Base-by-base conservation (phyloP, 2,888 invertebrate species). In the Drosophila nigricruria region DNA sequence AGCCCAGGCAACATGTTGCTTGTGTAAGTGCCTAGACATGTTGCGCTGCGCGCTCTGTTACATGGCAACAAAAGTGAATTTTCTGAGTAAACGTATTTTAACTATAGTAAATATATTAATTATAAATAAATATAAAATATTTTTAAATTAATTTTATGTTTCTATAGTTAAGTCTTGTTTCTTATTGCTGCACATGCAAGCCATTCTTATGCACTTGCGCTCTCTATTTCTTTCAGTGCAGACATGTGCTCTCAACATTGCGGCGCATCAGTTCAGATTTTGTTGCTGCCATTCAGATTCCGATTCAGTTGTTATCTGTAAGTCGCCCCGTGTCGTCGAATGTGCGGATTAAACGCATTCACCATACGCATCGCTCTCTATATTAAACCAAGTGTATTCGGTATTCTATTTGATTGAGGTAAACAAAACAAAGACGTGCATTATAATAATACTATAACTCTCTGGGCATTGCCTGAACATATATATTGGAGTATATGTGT, bases 301-400 rank as follows among this genome's bases (percentile, higher is more conserved):
- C 83, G 88, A 80, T 77, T 79, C 89, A 84, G 88, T 84, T 84
- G 85, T 89, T 89, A 87, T 84, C 89, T 89, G 89, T 89, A 88
- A 77, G 70, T 88, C 85, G 89, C 69, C 70, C 53, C 79, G 71
- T 73, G 63, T 73, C 56, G 85, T 73, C 82, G 47, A 42, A 49
- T 70, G 66, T 60, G 65, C 71, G 76, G 80, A 56, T 54, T 36
- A 47, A 65, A 62, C 50, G 54, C 59, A 62, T 25, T 9, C 36
- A 30, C 20, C 42, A 18, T 40, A 54, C 54, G 59, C 62, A 77
- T 54, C 56, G 18, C 63, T 64, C 14, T 20, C 30, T 42, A 14
- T 14, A 36, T 1, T 4, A 40, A 59, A 59, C 52, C 56, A 65
- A 80, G 59, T 59, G 40, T 47, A 42, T 58, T 61, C 63, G 50